Conservation (phyloP, 2,113 vertebrate genomes). For the Semnopithecus entellus region DNA sequence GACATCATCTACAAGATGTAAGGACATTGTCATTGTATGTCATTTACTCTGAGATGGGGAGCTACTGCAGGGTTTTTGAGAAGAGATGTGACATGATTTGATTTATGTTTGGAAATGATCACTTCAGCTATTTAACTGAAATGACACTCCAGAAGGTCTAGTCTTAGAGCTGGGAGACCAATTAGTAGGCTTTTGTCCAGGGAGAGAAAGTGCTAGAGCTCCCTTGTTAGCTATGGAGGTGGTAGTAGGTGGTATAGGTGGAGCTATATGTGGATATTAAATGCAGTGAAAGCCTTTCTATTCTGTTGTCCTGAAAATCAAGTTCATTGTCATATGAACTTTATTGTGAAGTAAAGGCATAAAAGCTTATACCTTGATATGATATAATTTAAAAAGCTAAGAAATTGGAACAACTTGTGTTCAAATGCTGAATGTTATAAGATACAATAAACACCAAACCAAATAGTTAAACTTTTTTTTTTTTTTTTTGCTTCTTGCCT, state of each 20-base stretch:
- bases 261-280: background rate
- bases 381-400: conserved; percentile 4
- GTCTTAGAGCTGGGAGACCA: background rate
- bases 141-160: background rate
- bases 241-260: background rate
- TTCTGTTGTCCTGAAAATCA: background rate
- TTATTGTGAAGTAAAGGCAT: background rate
- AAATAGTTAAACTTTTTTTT: background rate
- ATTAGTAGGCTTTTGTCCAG: background rate
- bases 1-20: background rate
- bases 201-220: background rate
- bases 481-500: background rate
- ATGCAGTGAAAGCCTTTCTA: background rate
- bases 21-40: background rate
- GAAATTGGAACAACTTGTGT: background rate
- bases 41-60: background rate
- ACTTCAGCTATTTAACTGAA: background rate
- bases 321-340: conserved; percentile 17
- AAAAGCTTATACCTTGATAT: background rate
- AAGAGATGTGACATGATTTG: background rate
- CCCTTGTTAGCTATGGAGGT: background rate
- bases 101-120: background rate
- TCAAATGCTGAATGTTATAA: background rate
- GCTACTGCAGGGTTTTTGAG: background rate
- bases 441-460: background rate